Conservation (phyloP, 2,797 vertebrate genomes). For the Orientallactaga sibirica region DNA sequence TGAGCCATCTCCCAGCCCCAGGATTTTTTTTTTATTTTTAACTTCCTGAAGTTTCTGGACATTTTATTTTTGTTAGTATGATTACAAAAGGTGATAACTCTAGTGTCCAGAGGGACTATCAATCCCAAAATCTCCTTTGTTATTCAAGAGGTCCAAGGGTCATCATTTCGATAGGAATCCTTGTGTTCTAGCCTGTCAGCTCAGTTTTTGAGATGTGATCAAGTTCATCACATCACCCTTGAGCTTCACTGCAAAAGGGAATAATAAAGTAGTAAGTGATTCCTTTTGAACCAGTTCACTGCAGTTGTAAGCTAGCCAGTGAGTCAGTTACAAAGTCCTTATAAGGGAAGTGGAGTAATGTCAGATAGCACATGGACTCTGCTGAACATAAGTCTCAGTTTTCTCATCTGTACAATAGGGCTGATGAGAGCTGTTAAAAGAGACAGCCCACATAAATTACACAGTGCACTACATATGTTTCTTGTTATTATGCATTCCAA, state of each 20-base stretch:
- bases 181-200: background rate
- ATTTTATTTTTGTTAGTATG: conserved; percentile 71
- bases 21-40: background rate
- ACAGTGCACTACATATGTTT: background rate
- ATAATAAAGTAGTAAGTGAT: background rate
- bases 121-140: conserved; percentile 49
- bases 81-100: conserved; percentile 56
- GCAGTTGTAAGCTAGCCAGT: background rate
- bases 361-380: background rate
- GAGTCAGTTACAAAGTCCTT: background rate
- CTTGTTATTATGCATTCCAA: background rate
- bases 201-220: conserved; percentile 49
- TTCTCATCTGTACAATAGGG: conserved; percentile 33
- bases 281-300: conserved; percentile 26
- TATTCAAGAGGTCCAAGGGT: background rate
- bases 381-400: conserved; percentile 7
- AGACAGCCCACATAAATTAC: background rate
- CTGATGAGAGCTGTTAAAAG: conserved; percentile 2
- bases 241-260: conserved; percentile 9
- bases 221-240: conserved; percentile 15
- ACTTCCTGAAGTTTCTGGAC: conserved; percentile 67
- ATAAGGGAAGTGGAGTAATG: background rate
- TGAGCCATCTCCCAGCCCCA: too few species aligned
- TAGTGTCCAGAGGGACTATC: background rate
- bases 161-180: background rate